Evolutionary conservation across 2,113 vertebrate species (phyloP).

Genomic region (Callorhinus ursinus): DNA sequence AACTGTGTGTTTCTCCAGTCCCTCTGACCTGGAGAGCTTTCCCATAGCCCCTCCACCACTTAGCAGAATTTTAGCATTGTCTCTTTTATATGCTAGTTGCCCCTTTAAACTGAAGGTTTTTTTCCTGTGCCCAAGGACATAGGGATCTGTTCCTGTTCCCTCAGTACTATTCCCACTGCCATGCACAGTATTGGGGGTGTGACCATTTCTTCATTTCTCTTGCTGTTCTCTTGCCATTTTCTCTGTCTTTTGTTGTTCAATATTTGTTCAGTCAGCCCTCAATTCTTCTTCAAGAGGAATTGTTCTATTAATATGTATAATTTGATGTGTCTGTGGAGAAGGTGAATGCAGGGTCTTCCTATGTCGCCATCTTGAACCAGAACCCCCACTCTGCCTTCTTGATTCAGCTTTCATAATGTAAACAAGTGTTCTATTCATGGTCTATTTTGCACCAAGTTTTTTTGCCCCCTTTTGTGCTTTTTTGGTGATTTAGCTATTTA

Average conservation of each 20-base stretch:
- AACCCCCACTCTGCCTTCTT: background rate
- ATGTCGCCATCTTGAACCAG: background rate
- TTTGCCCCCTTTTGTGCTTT: background rate
- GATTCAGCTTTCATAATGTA: background rate
- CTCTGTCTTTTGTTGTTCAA: background rate
- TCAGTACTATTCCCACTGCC: background rate
- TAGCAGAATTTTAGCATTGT: background rate
- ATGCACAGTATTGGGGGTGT: background rate
- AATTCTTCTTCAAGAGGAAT: background rate
- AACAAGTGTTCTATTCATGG: background rate
- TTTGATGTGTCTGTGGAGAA: background rate
- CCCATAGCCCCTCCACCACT: background rate
- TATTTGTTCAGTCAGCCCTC: background rate
- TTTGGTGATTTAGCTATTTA: background rate
- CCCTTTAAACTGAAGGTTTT: background rate
- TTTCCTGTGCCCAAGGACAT: background rate
- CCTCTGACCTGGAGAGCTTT: background rate
- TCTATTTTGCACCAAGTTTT: background rate
- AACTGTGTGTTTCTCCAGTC: background rate
- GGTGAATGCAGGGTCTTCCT: background rate
- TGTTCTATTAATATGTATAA: background rate
- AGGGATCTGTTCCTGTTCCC: background rate
- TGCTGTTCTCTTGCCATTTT: background rate
- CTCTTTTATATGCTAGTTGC: background rate
- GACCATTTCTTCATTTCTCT: background rate